phyloP scores from a whole-genome alignment of 2,888 invertebrate genomes.

The Macrosiphum euphorbiae region DNA sequence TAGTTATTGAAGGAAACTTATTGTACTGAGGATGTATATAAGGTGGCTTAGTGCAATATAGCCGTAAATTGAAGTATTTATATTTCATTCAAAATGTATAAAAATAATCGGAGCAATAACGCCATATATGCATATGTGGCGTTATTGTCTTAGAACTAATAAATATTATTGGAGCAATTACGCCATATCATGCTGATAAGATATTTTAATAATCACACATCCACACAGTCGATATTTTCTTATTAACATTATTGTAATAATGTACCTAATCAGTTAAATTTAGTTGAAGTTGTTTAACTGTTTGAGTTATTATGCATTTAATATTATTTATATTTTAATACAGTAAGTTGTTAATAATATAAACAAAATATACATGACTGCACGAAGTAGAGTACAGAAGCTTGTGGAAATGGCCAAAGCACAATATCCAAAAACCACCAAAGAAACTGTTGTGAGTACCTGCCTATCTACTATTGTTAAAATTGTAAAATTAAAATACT shows the following conservation, averaged over 20 bases:
- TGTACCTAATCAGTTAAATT: no score
- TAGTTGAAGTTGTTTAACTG: no score
- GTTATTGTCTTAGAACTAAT: conserved; percentile 7
- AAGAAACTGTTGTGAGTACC: neutral
- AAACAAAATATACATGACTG: conserved; percentile 10
- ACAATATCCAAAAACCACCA: neutral
- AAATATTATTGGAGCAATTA: no score
- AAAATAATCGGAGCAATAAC: conserved; percentile 14
- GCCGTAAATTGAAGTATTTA: neutral
- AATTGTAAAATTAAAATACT: conserved; percentile 12
- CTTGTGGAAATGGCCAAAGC: conserved; percentile 3
- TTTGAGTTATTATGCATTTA: no score
- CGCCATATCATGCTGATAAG: no score
- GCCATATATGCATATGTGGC: conserved; percentile 7
- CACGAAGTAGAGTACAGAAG: conserved; percentile 1
- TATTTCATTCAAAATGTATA: neutral
- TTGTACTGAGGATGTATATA: conserved; percentile 2
- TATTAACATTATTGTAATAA: no score
- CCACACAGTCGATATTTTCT: no score
- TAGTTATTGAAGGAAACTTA: neutral
- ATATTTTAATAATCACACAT: no score
- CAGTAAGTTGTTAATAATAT: no score
- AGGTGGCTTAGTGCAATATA: neutral
- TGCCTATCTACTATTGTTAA: conserved; percentile 12
- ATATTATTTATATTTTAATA: no score